Evolutionary conservation across 2,797 vertebrate species (phyloP).

Genomic region (Cynopterus sphinx): DNA sequence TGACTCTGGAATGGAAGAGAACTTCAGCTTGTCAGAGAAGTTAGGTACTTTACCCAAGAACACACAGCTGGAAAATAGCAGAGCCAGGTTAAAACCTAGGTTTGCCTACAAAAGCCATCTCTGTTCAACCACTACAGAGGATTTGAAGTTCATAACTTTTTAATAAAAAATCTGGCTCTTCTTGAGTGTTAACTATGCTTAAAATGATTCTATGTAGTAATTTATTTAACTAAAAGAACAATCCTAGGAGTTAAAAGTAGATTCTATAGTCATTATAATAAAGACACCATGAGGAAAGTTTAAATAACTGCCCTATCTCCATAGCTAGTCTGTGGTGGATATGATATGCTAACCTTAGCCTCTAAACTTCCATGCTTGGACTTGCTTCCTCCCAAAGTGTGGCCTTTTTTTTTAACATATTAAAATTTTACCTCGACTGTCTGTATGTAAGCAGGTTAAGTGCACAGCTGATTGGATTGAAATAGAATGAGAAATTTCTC

Average conservation of each 20-base stretch:
- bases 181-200: neutral
- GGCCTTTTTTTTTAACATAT: neutral
- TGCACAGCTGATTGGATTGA: neutral
- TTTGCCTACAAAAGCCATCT: neutral
- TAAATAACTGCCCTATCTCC: neutral
- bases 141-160: neutral
- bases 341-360: accelerated
- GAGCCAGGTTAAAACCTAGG: neutral
- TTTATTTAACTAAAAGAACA: neutral
- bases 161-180: neutral
- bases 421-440: neutral
- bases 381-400: neutral
- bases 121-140: neutral
- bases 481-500: neutral
- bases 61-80: neutral
- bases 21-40: neutral
- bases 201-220: neutral
- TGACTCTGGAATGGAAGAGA: accelerated
- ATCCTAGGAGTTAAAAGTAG: neutral
- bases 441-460: neutral
- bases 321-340: accelerated
- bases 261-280: neutral
- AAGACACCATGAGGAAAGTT: neutral
- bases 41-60: neutral
- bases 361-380: accelerated